Base-by-base conservation (phyloP, 2,888 invertebrate species). In the Cosmia trapezina region DNA sequence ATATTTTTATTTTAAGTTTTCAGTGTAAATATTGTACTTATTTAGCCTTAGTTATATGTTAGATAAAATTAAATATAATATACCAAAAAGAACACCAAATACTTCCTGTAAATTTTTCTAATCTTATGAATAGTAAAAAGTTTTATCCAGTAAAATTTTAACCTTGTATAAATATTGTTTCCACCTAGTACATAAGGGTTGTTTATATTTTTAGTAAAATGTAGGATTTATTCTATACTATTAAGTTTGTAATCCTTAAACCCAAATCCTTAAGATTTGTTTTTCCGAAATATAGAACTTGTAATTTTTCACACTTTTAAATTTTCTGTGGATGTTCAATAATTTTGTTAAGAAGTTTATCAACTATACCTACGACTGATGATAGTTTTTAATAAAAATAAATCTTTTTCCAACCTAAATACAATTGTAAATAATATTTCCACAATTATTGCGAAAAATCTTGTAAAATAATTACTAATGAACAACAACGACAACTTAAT, bases 401-500 rank as follows among this genome's bases (percentile, higher is more conserved):
- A 71, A 90, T 86, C 76, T 87, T 89, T 90, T 90, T 92, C 89
- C 90, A 90, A 87, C 88, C 87, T 90, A 89, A 89, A 83, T 87
- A 88, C 83, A 85, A 88, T 81, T 91, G 90, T 92, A 92, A 84
- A 92, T 91, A 91, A 80, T 80, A 83, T 89, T 87, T 85, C 81
- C 85, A 87, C 80, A 88, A 85, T 78, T 83, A 85, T 82, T 86
- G 67, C 51, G 77, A 85, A 84, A 74, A 78, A 62, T 83, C 83
- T 83, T 85, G 83, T 87, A 87, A 81, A 86, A 87, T 89, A 83
- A 76, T 90, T 74, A 89, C 90, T 87, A 91, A 90, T 91, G 90
- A 92, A 93, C 90, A 92, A 95, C 96, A 95, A 96, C 96, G 95
- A 96, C 93, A 93, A 94, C 89, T 92, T 96, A 94, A 96, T 96